These are phyloP conservation scores for Ceratoteleas bidentatus DNA, from an alignment of 1,140 invertebrate species.

Conservation along the genomic window DNA sequence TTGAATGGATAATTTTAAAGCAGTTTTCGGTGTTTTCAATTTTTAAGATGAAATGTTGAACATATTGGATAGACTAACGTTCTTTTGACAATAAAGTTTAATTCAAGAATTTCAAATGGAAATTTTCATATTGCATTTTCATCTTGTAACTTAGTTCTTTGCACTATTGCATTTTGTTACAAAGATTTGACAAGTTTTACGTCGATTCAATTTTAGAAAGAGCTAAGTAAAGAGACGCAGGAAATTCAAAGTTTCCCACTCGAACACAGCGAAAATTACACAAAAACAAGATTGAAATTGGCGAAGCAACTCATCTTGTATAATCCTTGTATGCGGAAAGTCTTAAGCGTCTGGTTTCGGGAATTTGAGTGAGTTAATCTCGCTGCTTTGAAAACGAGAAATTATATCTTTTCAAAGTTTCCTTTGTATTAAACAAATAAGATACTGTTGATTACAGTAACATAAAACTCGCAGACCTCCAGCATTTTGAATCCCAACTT, in stretches of 20 bases:
- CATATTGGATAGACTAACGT: too few species aligned
- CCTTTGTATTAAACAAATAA: conserved; percentile 1
- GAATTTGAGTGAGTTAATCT: conserved; percentile 84
- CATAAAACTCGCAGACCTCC: conserved; percentile 82
- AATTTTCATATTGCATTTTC: too few species aligned
- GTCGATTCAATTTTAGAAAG: background rate
- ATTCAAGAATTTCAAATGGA: too few species aligned
- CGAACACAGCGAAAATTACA: conserved; percentile 59
- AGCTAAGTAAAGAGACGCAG: conserved; percentile 58
- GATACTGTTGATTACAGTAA: conserved; percentile 72
- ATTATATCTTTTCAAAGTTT: background rate
- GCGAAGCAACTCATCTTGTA: conserved; percentile 87
- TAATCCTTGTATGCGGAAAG: conserved; percentile 90
- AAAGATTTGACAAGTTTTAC: too few species aligned
- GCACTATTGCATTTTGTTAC: too few species aligned
- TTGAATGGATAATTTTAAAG: too few species aligned
- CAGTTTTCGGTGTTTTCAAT: too few species aligned
- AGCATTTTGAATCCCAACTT: conserved; percentile 76
- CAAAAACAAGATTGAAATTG: conserved; percentile 72
- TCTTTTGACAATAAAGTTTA: too few species aligned
- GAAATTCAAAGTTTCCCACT: conserved; percentile 65
- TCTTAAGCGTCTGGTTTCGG: conserved; percentile 91
- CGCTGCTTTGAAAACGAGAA: too few species aligned
- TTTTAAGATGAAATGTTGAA: too few species aligned
- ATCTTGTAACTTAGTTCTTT: too few species aligned